phyloP scores from a whole-genome alignment of 2,113 vertebrate genomes.

The Microcebus lehilahytsara region DNA sequence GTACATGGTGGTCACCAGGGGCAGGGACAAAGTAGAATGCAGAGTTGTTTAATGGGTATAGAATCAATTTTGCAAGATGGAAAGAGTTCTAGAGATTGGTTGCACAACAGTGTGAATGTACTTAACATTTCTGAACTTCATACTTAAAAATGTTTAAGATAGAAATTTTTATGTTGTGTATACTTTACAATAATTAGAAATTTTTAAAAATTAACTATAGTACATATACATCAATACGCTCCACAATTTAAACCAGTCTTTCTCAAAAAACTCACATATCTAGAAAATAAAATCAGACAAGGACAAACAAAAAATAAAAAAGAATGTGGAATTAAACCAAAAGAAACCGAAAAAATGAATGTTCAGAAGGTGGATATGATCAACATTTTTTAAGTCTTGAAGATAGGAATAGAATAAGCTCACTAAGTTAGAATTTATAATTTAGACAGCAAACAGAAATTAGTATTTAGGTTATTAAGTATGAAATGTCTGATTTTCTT shows the following conservation, averaged over 20 bases:
- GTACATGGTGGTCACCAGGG: not conserved
- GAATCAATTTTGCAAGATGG: not conserved
- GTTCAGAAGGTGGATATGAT: not conserved
- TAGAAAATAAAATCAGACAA: not conserved
- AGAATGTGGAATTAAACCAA: not conserved
- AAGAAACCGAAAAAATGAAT: not conserved
- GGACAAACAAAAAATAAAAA: not conserved
- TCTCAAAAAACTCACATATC: not conserved
- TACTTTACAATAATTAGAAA: not conserved
- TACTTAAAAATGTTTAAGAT: not conserved
- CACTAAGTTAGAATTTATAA: not conserved
- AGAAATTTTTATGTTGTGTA: not conserved
- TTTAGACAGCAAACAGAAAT: not conserved
- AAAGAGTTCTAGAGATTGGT: not conserved
- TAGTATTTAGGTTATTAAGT: not conserved
- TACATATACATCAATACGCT: not conserved
- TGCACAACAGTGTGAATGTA: not conserved
- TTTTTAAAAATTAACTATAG: not conserved
- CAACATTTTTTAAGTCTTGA: not conserved
- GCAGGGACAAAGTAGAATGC: not conserved
- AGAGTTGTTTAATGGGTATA: not conserved
- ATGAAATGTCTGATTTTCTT: too few relatives aligned
- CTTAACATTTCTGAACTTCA: not conserved
- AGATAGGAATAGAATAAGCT: not conserved
- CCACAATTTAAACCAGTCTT: not conserved